Conservation (phyloP, 2,888 invertebrate genomes). For the Dryomyza anilis region DNA sequence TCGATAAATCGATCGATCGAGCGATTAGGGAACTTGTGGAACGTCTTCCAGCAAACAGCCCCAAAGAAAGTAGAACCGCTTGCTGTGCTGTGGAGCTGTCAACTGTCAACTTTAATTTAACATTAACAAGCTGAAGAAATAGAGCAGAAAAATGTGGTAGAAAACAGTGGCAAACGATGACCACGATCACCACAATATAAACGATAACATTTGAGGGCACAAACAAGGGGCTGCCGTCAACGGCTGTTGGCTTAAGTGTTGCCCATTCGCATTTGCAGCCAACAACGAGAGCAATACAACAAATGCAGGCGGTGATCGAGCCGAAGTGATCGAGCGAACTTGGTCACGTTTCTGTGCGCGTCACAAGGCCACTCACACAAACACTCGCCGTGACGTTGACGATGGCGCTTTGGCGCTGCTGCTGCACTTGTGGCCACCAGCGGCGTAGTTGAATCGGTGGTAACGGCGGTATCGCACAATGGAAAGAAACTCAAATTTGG, state of each 20-base stretch:
- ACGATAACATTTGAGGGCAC: no score
- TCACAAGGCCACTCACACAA: constrained; percentile 28
- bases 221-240: no score
- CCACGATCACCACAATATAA: no score
- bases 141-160: not conserved
- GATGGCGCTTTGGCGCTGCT: not conserved
- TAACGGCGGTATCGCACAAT: no score
- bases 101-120: constrained; percentile 50
- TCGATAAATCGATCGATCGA: constrained; percentile 27
- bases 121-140: not conserved
- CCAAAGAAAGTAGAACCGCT: not conserved
- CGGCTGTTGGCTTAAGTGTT: no score
- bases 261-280: no score
- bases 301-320: no score
- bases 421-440: constrained; percentile 15
- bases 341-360: constrained; percentile 22
- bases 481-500: no score
- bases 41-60: constrained; percentile 3
- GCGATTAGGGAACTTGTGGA: constrained; percentile 41
- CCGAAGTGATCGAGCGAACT: constrained; percentile 4
- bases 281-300: no score
- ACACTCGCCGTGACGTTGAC: no score
- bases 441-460: constrained; percentile 2
- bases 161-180: not conserved
- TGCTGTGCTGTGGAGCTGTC: constrained; percentile 9